Base-by-base conservation (phyloP, 2,797 vertebrate genomes). In the Aythya fuligula region DNA sequence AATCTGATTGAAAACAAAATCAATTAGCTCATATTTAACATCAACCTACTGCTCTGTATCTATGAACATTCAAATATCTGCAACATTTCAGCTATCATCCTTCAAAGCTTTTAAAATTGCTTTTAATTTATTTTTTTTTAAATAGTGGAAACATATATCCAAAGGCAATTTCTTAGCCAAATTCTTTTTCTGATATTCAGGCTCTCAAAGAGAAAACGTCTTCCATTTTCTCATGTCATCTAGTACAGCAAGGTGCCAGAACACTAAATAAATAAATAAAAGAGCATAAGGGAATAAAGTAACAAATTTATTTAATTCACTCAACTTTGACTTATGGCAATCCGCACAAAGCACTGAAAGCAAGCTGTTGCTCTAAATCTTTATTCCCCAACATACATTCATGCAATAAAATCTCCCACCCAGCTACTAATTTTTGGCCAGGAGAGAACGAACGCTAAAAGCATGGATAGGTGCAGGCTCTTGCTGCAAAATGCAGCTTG, bases 131-230 rank as follows among this genome's bases (percentile, higher is more conserved):
- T 47, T 24, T 39, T 54, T 87, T 79, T 64, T 77, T 83, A 54
- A 64, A 79, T 36, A 73, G 32, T n/a, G 22, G 66, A 72, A 93
- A 73, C 49, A 54, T 17, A 15, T 65, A 89, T 92, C 80, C n/a
- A 85, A 94, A 82, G 43, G 53, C 79, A 15, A n/a, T 79, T 86
- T 89, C 28, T 73, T 34, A 79, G 66, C 47, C 74, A 91, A 92
- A 73, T 47, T 21, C 72, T 47, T 88, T n/a, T 67, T 79, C 82
- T 73, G 74, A 64, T 60, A 57, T 56, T 83, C 53, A 70, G 60
- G 20, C 30, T 82, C 45, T 74, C 43, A 43, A 66, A 90, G 24
- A 78, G 12, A 73, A 60, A 65, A 3, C 10, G 58, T 20, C 15
- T 75, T 64, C 71, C 56, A 51, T 69, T 72, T 85, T 70, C 69